Evolutionary conservation across 1,140 invertebrate species (phyloP).

Genomic region (Drosophila watanabei): DNA sequence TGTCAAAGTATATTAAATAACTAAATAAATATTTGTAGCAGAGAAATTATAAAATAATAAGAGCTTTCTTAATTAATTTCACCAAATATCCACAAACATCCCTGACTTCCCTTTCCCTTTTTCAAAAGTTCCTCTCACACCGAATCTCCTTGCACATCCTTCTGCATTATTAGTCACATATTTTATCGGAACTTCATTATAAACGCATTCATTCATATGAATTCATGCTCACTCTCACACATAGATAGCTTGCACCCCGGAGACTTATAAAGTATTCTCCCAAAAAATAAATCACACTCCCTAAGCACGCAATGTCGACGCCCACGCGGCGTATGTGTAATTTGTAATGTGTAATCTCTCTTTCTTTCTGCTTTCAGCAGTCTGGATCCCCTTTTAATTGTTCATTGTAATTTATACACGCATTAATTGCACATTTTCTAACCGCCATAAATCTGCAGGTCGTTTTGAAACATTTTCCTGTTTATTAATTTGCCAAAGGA

Average conservation of each 20-base stretch:
- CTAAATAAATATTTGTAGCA: background rate
- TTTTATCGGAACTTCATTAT: conserved; percentile 51
- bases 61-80: background rate
- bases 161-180: conserved; percentile 14
- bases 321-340: conserved; percentile 59
- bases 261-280: conserved; percentile 31
- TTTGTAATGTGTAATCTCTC: conserved; percentile 15
- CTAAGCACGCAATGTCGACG: conserved; percentile 69
- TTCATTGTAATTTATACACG: conserved; percentile 57
- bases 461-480: conserved; percentile 47
- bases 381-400: conserved; percentile 36
- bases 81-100: background rate
- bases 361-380: conserved; percentile 4
- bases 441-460: conserved; percentile 59
- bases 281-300: conserved; percentile 66
- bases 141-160: background rate
- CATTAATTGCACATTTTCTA: conserved; percentile 66
- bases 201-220: conserved; percentile 51
- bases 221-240: conserved; percentile 6
- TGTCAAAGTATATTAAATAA: too few relatives aligned
- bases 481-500: conserved; percentile 45
- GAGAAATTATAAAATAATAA: background rate
- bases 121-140: too few relatives aligned
- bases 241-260: conserved; percentile 9
- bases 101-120: background rate